A percentile compares a stretch with the other conserved stretches of the same genome.
Evolutionary conservation across 2,888 invertebrate genomes (phyloP).

Genomic region (Strigamia maritima): DNA sequence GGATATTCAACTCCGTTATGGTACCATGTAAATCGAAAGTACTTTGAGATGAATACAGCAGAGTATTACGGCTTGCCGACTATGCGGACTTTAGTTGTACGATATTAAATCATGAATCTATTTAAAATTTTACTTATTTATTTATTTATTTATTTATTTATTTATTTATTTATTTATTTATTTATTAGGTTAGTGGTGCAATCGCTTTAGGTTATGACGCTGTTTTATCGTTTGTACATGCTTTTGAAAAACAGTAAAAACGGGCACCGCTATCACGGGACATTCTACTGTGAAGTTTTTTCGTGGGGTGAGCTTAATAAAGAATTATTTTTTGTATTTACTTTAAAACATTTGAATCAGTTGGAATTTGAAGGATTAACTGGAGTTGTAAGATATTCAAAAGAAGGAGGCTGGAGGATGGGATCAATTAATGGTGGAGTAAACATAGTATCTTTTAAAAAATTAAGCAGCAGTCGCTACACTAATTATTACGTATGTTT

Average conservation of each 20-base stretch:
- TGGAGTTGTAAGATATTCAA: background rate
- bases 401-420: background rate
- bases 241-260: background rate
- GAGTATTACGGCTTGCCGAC: background rate
- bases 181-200: background rate
- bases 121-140: too few relatives aligned
- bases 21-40: background rate
- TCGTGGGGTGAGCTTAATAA: background rate
- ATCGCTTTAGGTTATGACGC: background rate
- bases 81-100: background rate
- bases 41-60: background rate
- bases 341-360: background rate
- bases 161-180: background rate
- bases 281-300: background rate
- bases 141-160: too few relatives aligned
- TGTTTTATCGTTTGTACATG: background rate
- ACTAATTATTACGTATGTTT: background rate
- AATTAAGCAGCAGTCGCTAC: background rate
- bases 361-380: conserved; percentile 7
- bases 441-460: background rate
- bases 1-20: background rate
- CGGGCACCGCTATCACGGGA: background rate
- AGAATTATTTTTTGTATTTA: background rate
- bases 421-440: background rate
- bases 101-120: too few relatives aligned